Evolutionary conservation across 1,140 invertebrate species (phyloP).

Genomic region (Cylas formicarius): DNA sequence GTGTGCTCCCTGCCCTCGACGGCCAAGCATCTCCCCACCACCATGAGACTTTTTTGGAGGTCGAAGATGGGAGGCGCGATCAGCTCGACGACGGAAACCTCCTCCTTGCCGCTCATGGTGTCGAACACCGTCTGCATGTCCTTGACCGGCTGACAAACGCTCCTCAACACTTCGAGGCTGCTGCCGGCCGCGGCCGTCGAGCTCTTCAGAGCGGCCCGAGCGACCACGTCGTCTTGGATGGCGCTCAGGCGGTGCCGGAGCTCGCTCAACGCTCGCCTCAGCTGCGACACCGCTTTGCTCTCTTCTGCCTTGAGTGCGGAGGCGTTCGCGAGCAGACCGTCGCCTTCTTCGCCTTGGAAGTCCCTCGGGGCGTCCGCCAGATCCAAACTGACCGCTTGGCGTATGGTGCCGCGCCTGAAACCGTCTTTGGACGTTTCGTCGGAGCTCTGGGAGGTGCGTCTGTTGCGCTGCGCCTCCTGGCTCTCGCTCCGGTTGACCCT

Average conservation of each 20-base stretch:
- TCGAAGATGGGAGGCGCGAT: slow-evolving; percentile 53
- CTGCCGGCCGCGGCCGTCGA: slow-evolving; percentile 53
- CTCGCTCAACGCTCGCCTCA: slow-evolving; percentile 31
- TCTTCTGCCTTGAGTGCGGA: slow-evolving; percentile 33
- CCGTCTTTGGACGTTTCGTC: slow-evolving; percentile 40
- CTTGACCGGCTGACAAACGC: slow-evolving; percentile 53
- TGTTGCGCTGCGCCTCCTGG: slow-evolving; percentile 39
- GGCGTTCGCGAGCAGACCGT: slow-evolving; percentile 34
- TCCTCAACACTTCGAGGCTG: slow-evolving; percentile 57
- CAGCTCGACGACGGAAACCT: slow-evolving; percentile 47
- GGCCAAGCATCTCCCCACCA: slow-evolving; percentile 61
- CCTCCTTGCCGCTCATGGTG: slow-evolving; percentile 39
- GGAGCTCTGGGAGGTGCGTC: slow-evolving; percentile 44
- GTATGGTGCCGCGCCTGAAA: slow-evolving; percentile 25
- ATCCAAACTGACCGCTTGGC: slow-evolving; percentile 35
- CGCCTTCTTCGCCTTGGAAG: slow-evolving; percentile 47
- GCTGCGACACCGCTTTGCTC: slow-evolving; percentile 25
- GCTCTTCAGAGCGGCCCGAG: slow-evolving; percentile 55
- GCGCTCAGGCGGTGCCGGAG: slow-evolving; percentile 46
- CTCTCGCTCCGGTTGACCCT: slow-evolving; percentile 40
- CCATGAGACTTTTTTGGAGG: slow-evolving; percentile 53
- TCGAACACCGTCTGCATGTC: slow-evolving; percentile 55
- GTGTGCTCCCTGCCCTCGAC: slow-evolving; percentile 56
- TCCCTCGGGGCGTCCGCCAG: slow-evolving; percentile 39
- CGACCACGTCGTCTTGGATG: slow-evolving; percentile 53